Evolutionary conservation across 2,797 vertebrate species (phyloP).

Genomic region (Chiroxiphia lanceolata): DNA sequence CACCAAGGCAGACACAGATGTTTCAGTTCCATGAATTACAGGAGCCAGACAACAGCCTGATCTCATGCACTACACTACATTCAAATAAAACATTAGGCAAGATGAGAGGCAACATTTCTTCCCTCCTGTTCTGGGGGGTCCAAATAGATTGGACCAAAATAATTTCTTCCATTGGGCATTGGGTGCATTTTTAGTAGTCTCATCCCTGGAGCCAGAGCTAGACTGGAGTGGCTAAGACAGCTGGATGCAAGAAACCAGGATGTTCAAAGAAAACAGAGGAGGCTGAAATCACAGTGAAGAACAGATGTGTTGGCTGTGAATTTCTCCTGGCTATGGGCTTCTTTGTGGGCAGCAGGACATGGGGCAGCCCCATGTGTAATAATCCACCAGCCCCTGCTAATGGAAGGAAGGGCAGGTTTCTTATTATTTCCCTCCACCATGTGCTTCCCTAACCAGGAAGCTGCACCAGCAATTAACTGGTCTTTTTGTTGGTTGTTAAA

Average conservation of each 20-base stretch:
- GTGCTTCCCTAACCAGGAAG: background rate
- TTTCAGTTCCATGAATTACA: background rate
- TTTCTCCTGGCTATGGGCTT: background rate
- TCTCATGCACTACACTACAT: background rate
- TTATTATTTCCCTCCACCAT: background rate
- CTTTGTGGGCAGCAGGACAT: accelerated
- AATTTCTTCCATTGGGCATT: background rate
- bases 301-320: accelerated
- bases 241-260: background rate
- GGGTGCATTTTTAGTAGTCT: background rate
- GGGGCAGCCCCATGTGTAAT: background rate
- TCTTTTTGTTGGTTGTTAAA: background rate
- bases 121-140: background rate
- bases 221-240: background rate
- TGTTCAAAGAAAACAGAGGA: background rate
- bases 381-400: background rate
- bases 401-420: background rate
- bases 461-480: accelerated
- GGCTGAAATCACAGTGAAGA: background rate
- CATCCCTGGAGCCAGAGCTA: background rate
- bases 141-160: background rate
- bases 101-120: background rate
- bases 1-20: background rate
- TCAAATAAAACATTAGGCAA: background rate
- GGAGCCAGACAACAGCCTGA: background rate